A percentile compares a stretch with the other conserved stretches of the same genome.
These are phyloP conservation scores for Neosilurus hyrtlii DNA, from an alignment of 2,797 vertebrate species.

Conservation along the genomic window DNA sequence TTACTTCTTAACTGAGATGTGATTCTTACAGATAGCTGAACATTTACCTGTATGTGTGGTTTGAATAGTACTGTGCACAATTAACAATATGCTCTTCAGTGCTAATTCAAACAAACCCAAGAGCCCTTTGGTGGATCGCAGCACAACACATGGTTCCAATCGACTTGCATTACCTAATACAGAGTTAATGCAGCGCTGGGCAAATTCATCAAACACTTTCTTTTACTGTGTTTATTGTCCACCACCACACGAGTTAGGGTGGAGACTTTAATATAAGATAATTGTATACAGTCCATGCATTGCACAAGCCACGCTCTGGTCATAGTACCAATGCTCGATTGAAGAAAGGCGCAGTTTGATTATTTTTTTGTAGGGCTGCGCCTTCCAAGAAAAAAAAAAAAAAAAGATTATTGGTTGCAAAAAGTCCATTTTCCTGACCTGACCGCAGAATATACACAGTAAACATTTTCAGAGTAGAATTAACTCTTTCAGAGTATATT, in stretches of 20 bases:
- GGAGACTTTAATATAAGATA: constrained; percentile 51
- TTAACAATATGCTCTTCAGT: constrained; percentile 44
- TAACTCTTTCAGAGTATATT: no score
- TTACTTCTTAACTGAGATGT: constrained; percentile 20
- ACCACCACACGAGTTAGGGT: constrained; percentile 44
- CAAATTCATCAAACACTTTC: constrained; percentile 52
- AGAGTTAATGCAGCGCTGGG: constrained; percentile 35
- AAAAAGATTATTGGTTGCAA: constrained; percentile 71
- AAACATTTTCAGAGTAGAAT: no score
- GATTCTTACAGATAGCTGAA: constrained; percentile 1
- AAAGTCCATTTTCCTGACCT: constrained; percentile 60
- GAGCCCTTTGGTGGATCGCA: constrained; percentile 39
- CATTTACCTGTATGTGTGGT: background rate
- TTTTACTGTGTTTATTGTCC: constrained; percentile 41
- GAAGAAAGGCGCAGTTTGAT: constrained; percentile 64
- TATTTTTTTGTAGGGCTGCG: constrained; percentile 55
- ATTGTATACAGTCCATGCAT: constrained; percentile 37
- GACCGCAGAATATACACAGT: constrained; percentile 54
- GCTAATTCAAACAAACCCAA: constrained; percentile 43
- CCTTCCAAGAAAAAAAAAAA: constrained; percentile 68
- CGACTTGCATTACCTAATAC: constrained; percentile 46
- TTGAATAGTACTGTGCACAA: constrained; percentile 3
- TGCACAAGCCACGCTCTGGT: constrained; percentile 51
- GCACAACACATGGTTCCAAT: constrained; percentile 53
- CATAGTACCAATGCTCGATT: constrained; percentile 62